Evolutionary conservation across 2,797 vertebrate species (phyloP), one percentile per base, ranked within the genome.

Genomic region (Pangasius krempfi): DNA sequence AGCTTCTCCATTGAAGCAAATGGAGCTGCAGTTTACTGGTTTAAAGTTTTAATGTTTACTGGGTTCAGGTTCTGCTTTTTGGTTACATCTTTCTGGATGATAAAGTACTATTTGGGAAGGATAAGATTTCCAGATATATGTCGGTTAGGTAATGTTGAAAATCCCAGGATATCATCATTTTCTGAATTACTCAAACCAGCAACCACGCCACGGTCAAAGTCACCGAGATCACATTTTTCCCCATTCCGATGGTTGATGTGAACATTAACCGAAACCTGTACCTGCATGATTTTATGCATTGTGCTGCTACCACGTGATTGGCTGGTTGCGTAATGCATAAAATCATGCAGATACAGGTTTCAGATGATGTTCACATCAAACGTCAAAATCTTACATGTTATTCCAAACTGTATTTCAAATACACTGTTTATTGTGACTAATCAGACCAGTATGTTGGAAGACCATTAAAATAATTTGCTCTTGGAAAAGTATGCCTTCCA

Each of bases 371-470:
- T 16, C 50, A 52, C 22, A 52, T 54, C 47, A 56, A 54, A 54
- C n/a, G n/a, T 33, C 14, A 33, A 27, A 33, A 54, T 47, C 33
- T 1, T 14, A 27, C 10, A 25, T 52, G 13, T 76, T 52, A 7
- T 76, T 76, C 73, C 75, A 30, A 54, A 30, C 75, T 47, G 72
- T 75, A 25, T 47, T 75, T 47, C 40, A 44, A 1, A 37, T 1
- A 14, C 4, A 27, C 13, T 50, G 27, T 84, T 66, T 68, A 50
- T 12, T 37, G 52, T 14, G 33, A 68, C 40, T 66, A 66, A 30
- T 81, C 22, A 40, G 54, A 81, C 37, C 66, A n/a, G 66, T 30
- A 68, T 75, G 76, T 76, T 76, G 44, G 4, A 83, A 86, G 72
- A 66, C 5, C 56, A 12, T 47, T 54, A 44, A 54, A 64, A 50